Evolutionary conservation across 2,888 invertebrate genomes (phyloP), one percentile per base, ranked within the genome.

Genomic region (Bellardia bayeri): DNA sequence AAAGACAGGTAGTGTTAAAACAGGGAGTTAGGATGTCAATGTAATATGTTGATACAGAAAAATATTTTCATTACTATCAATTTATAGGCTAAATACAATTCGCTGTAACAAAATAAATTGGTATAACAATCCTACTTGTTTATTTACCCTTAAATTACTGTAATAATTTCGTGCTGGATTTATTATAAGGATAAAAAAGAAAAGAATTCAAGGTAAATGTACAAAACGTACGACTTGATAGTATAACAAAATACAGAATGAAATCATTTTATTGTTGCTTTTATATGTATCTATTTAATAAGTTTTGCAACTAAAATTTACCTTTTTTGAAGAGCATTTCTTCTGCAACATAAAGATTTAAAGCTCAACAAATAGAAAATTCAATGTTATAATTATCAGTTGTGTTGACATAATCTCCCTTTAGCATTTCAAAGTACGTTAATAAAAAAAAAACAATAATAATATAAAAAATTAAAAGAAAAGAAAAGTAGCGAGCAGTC

Each of bases 321-420:
- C 14, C 11, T n/a, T 49, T 49, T 2, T 5, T 14, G 2, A 37
- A 37, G 37, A n/a, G 4, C 4, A 51, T 51, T 51, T 51, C 14
- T n/a, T 51, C 6, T 5, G 4, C 51, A 51, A 14, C 13, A 13
- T 51, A 51, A 51, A 7, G n/a, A 51, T n/a, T n/a, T 51, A 51
- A 51, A 51, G n/a, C n/a, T 4, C 14, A 51, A 13, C 5, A 30
- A 30, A 30, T 30, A 58, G 11, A 45, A 45, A 45, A 45, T 3
- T 11, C 45, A 45, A 2, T 13, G 13, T 45, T 30, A 61, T 33
- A 61, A 74, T 61, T 45, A 16, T 58, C 58, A 30, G n/a, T 11
- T 61, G 9, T 23, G 45, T 74, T 74, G 74, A 74, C 61, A 74
- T 61, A 61, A 61, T 74, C 74, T 33, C 9, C 74, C 42, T 14